Base-by-base conservation (phyloP, 2,888 invertebrate genomes). In the Lycia hirtaria region DNA sequence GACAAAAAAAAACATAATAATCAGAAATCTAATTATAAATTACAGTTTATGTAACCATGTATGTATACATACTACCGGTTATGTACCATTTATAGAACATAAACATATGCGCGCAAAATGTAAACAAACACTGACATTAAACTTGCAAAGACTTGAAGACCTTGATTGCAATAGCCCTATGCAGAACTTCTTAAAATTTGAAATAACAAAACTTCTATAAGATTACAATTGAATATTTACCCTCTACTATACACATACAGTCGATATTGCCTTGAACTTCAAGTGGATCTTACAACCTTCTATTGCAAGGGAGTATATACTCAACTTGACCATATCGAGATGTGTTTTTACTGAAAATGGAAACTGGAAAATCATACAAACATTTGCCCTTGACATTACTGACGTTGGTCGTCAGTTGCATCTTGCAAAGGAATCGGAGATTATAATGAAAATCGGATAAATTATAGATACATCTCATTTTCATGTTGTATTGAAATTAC, bases 301-400 rank as follows among this genome's bases (percentile, higher is more conserved):
- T 12, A 40, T 20, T 10, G 12, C 3, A 22, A 6, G 12, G 22
- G 22, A 40, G 14, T 12, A 3, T 70, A 76, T 77, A 72, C 71
- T 70, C 77, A 71, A 65, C 72, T 73, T 67, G 75, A 65, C 74
- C 71, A 71, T 79, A 78, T 78, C 74, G 65, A 70, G 79, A 82
- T 85, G 72, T 81, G 88, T 89, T 86, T 83, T 85, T 84, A 83
- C 90, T 91, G 90, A 90, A 91, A 91, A 90, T 88, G 90, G 88
- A 88, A 90, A 88, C 89, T 88, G 80, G 90, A 81, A 88, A 90
- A 89, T 82, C 65, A 73, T 71, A 70, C 69, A n/a, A 71, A 72
- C 68, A 69, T 69, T 59, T 83, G 82, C 68, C 89, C 89, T 90
- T 90, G 89, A 73, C 85, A 88, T 89, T 87, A 83, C 81, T 78